Percentiles rank a stretch among this genome's conserved stretches.
Conservation (phyloP, 30 jellyfish, hydroid and myxozoan species). For the Hydractinia echinata region DNA sequence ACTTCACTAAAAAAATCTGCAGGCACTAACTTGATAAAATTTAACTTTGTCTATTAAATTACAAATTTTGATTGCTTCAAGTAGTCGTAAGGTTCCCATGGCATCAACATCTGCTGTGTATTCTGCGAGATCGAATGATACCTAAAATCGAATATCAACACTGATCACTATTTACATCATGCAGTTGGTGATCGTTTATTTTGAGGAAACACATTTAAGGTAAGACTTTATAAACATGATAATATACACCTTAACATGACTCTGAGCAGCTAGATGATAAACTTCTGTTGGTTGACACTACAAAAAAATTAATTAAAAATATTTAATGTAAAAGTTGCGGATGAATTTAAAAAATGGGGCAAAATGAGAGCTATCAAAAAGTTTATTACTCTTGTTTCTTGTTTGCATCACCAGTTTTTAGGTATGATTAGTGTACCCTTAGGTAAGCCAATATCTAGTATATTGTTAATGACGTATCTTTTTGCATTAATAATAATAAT, state of each 20-base stretch:
- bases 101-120: conserved; percentile 98
- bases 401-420: too few species aligned
- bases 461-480: too few species aligned
- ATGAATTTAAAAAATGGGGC: too few species aligned
- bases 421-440: too few species aligned
- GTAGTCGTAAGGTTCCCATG: conserved; percentile 84
- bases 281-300: conserved; percentile 90
- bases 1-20: conserved; percentile 14
- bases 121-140: conserved; percentile 93
- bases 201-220: neutral
- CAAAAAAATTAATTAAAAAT: neutral
- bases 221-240: neutral
- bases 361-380: too few species aligned
- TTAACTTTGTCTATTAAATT: conserved; percentile 53
- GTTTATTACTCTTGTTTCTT: too few species aligned
- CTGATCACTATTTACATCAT: neutral
- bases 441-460: too few species aligned
- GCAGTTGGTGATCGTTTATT: neutral
- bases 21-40: conserved; percentile 74
- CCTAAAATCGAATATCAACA: conserved; percentile 40
- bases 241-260: conserved; percentile 86
- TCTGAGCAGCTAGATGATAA: conserved; percentile 89
- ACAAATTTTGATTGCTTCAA: conserved; percentile 85
- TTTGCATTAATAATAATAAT: too few species aligned
- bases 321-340: neutral